phyloP scores from a whole-genome alignment of 2,113 vertebrate genomes.

The rat (Rattus norvegicus) region DNA sequence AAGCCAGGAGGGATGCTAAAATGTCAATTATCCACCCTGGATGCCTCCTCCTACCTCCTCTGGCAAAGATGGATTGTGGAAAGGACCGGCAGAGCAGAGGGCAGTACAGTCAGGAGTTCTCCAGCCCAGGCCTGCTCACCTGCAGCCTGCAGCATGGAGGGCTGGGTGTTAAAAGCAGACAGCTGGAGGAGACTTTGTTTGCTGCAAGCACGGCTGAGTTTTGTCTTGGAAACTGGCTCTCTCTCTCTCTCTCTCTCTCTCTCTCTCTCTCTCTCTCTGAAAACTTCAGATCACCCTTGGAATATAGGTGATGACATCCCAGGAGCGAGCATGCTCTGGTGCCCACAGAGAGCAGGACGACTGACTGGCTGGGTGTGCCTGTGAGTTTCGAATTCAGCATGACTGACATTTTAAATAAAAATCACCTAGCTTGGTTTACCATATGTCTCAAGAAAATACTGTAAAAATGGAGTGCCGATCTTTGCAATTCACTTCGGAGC shows the following conservation, averaged over 20 bases:
- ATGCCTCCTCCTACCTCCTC: neutral
- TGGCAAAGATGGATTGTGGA: neutral
- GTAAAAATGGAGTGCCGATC: slow-evolving; percentile 28
- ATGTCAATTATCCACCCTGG: slow-evolving; percentile 6
- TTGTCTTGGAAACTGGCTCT: neutral
- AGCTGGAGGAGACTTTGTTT: neutral
- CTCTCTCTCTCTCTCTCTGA: neutral
- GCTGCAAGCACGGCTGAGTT: neutral
- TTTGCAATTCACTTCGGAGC: slow-evolving; percentile 40
- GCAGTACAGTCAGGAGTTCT: neutral
- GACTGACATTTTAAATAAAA: slow-evolving; percentile 68
- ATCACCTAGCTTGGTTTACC: slow-evolving; percentile 56
- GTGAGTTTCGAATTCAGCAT: neutral
- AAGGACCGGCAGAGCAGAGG: neutral
- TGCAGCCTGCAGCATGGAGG: neutral
- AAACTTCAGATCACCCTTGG: neutral
- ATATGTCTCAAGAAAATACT: slow-evolving; percentile 58
- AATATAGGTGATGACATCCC: neutral
- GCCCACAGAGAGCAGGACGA: neutral
- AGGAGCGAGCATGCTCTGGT: neutral
- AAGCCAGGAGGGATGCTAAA: slow-evolving; percentile 16
- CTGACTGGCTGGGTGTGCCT: neutral
- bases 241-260: neutral
- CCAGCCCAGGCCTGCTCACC: neutral
- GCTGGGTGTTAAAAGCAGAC: neutral